phyloP scores from a whole-genome alignment of 1,140 invertebrate genomes.

The Drosophila kohkoa region DNA sequence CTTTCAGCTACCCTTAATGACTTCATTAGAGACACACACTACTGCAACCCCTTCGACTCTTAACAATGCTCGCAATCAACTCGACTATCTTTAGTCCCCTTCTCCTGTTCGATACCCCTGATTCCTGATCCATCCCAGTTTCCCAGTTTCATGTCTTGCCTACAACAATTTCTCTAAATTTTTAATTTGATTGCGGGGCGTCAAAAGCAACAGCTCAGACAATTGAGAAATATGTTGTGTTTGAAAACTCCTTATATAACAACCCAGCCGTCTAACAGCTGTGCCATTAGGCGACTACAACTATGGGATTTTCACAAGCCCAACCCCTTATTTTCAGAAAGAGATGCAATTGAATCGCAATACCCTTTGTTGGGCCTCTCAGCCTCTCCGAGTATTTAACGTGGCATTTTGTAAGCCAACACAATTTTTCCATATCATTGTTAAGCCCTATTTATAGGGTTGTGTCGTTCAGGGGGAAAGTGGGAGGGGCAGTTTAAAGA shows the following conservation, averaged over 20 bases:
- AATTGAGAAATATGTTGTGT: slow-evolving; percentile 67
- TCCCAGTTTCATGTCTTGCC: slow-evolving; percentile 6
- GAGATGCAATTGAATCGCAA: slow-evolving; percentile 35
- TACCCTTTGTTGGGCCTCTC: slow-evolving; percentile 37
- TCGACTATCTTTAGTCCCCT: slow-evolving; percentile 37
- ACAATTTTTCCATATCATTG: slow-evolving; percentile 59
- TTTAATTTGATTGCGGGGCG: slow-evolving; percentile 70
- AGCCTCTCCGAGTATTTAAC: slow-evolving; percentile 27
- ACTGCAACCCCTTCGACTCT: slow-evolving; percentile 42
- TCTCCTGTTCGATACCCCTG: background rate
- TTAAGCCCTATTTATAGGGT: slow-evolving; percentile 47
- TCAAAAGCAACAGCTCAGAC: slow-evolving; percentile 70
- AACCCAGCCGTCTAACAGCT: slow-evolving; percentile 51
- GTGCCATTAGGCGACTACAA: slow-evolving; percentile 35
- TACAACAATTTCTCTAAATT: slow-evolving; percentile 49
- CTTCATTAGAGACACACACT: slow-evolving; percentile 63
- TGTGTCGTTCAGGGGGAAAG: background rate
- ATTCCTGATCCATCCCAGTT: background rate
- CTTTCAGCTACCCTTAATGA: slow-evolving; percentile 68
- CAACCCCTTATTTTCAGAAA: background rate
- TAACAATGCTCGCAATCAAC: slow-evolving; percentile 49
- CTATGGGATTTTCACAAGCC: slow-evolving; percentile 25
- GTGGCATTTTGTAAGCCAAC: slow-evolving; percentile 35
- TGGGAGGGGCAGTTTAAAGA: slow-evolving; percentile 32
- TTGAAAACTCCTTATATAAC: slow-evolving; percentile 1